Evolutionary conservation across 2,797 vertebrate genomes (phyloP).

Genomic region (Typhlichthys eigenmanni): DNA sequence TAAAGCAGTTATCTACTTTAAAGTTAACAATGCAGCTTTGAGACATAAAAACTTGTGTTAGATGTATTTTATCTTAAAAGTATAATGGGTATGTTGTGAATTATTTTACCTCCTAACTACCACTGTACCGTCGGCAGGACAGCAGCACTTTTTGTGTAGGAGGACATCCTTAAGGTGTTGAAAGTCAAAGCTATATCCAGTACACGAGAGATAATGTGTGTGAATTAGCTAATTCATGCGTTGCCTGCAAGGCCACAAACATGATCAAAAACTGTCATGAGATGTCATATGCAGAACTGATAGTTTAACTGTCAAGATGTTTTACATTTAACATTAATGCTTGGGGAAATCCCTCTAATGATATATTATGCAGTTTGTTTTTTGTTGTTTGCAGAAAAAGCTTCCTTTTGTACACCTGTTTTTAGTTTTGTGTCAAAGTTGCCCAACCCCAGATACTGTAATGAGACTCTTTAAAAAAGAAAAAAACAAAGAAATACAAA

Average conservation of each 20-base stretch:
- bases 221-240: conserved; percentile 1
- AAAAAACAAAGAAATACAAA: neutral
- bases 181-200: neutral
- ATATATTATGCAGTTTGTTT: neutral
- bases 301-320: neutral
- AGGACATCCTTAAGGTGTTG: neutral
- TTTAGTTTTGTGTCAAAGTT: conserved; percentile 4
- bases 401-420: conserved; percentile 43
- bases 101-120: too few species aligned
- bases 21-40: conserved; percentile 42
- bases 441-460: conserved; percentile 4
- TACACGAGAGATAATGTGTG: neutral
- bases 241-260: conserved; percentile 4
- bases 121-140: too few species aligned
- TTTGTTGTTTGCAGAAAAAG: conserved; percentile 14
- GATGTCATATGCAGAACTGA: conserved; percentile 10
- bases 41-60: conserved; percentile 31
- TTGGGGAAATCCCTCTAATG: neutral
- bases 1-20: conserved; percentile 48
- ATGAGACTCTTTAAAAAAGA: neutral
- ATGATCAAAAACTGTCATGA: conserved; percentile 7
- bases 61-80: conserved; percentile 30
- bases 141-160: too few species aligned
- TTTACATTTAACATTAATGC: conserved; percentile 3
- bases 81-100: conserved; percentile 1